Base-by-base conservation (phyloP, 2,888 invertebrate genomes). In the Drosophila multiciliata region DNA sequence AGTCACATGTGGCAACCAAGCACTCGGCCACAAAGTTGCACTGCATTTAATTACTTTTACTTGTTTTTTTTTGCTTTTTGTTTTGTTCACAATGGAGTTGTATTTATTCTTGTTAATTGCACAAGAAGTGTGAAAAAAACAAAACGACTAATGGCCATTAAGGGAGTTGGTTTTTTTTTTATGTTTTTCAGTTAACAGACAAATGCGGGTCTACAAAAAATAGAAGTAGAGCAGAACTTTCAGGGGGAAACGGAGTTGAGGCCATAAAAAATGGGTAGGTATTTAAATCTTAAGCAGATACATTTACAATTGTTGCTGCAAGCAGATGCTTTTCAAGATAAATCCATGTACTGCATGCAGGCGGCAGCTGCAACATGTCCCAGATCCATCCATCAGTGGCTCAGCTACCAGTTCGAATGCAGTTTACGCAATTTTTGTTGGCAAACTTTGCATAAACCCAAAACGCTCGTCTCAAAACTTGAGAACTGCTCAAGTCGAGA, bases 401-500 rank as follows among this genome's bases (percentile, higher is more conserved):
- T 60, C 45, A 42, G 82, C 74, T 50, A 61, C 45, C 71, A 59
- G 64, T 81, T 84, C 70, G 70, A 82, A 69, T 71, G 59, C 67
- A 72, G 59, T 68, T 82, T 75, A 61, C 60, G 70, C 75, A 82
- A 87, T 77, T 89, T 57, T 23, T 17, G 26, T 32, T 73, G 64
- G 35, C 64, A 45, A 79, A 82, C 65, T 84, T 88, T 84, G 87
- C 89, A 89, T 84, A 87, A 72, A 74, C 66, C 75, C 62, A 83
- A 64, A 77, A 64, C 69, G 66, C 63, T 54, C 58, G 53, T 52
- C 60, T 54, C 36, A 55, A 75, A 75, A 70, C 87, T 72, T 79
- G 26, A 40, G 26, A 49, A 36, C 57, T 55, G 65, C 32, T 58
- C 33, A 64, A 66, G 64, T 65, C 58, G 49, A 42, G 49, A 20